Evolutionary conservation across 1,140 invertebrate genomes (phyloP).

Genomic region (Trichonephila clavata): DNA sequence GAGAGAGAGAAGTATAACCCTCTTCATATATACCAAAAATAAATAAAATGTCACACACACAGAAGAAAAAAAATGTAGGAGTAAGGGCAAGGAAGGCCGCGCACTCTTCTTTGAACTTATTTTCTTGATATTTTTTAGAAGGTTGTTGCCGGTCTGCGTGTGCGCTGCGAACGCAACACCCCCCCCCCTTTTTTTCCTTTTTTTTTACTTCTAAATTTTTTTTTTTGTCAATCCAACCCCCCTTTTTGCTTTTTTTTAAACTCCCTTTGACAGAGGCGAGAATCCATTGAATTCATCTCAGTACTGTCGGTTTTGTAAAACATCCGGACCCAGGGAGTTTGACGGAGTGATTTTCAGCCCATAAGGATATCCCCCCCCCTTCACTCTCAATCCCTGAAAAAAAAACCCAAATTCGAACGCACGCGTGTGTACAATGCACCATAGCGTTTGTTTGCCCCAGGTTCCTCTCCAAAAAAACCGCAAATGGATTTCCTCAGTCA

Average conservation of each 20-base stretch:
- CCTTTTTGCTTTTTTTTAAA: neutral
- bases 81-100: conserved; percentile 29
- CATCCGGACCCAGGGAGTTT: conserved; percentile 66
- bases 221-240: conserved; percentile 6
- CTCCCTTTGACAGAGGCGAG: conserved; percentile 62
- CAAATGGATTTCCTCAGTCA: conserved; percentile 74
- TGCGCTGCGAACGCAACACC: neutral
- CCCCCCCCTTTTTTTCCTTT: neutral
- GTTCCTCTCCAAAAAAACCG: conserved; percentile 44
- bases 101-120: conserved; percentile 68
- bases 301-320: conserved; percentile 75
- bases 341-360: conserved; percentile 73
- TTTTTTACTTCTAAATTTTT: neutral
- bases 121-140: conserved; percentile 71
- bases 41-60: conserved; percentile 49
- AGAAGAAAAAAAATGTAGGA: conserved; percentile 22
- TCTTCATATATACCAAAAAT: conserved; percentile 70
- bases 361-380: conserved; percentile 57
- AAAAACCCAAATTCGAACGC: neutral
- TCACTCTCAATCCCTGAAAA: neutral
- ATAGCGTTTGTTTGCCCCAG: conserved; percentile 52
- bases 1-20: conserved; percentile 49
- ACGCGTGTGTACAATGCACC: conserved; percentile 52
- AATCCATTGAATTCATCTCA: conserved; percentile 73
- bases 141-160: conserved; percentile 55